Conservation (phyloP, 2,888 invertebrate species). For the Unio pictorum region DNA sequence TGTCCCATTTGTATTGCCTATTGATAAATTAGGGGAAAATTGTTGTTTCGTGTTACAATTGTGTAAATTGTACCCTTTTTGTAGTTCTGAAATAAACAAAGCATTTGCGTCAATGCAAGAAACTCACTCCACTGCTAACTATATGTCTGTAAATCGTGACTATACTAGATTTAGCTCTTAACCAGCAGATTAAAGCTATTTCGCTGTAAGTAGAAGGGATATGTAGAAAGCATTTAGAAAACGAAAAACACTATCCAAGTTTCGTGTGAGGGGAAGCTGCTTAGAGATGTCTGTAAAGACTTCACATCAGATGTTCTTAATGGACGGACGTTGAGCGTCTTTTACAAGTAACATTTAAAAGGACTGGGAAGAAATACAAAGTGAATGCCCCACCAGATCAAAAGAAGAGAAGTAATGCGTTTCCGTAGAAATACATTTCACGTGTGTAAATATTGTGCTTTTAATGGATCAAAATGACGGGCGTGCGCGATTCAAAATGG, state of each 20-base stretch:
- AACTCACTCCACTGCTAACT: no score
- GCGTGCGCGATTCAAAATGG: no score
- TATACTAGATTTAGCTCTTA: no score
- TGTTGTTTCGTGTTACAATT: no score
- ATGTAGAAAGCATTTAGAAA: constrained; percentile 15
- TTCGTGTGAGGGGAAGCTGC: constrained; percentile 13
- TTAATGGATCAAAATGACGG: constrained; percentile 14
- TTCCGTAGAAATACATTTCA: constrained; percentile 34
- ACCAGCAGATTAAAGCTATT: not conserved
- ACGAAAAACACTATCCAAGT: constrained; percentile 7
- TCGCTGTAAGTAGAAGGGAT: constrained; percentile 17
- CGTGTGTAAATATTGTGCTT: constrained; percentile 15
- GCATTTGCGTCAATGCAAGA: no score
- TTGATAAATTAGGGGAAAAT: no score
- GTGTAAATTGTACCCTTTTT: no score
- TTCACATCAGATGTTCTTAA: constrained; percentile 18
- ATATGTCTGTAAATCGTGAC: no score
- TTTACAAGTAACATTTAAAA: constrained; percentile 12
- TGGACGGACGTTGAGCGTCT: constrained; percentile 22
- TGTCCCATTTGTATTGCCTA: no score
- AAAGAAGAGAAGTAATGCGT: constrained; percentile 38
- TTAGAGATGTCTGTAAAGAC: constrained; percentile 19
- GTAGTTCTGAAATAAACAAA: no score
- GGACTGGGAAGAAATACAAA: constrained; percentile 20
- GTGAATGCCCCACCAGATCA: constrained; percentile 29